Evolutionary conservation across 1,140 invertebrate genomes (phyloP).

Genomic region (Scaptomyza pallida): DNA sequence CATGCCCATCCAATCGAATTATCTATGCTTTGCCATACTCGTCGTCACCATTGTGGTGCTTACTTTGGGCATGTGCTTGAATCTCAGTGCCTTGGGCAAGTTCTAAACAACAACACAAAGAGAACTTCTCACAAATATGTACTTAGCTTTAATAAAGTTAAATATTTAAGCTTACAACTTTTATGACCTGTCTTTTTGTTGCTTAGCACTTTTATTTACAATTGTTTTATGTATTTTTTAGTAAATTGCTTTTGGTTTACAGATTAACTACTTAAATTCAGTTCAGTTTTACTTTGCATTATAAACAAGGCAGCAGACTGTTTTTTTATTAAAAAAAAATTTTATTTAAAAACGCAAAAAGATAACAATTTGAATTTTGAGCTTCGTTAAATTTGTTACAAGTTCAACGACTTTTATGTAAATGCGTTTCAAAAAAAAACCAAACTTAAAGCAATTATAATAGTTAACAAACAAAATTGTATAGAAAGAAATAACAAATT

Average conservation of each 20-base stretch:
- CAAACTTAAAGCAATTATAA: too few relatives aligned
- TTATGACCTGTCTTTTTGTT: conserved; percentile 36
- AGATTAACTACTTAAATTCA: conserved; percentile 73
- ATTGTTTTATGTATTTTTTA: conserved; percentile 16
- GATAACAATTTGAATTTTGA: too few relatives aligned
- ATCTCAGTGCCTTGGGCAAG: conserved; percentile 67
- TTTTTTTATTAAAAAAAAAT: neutral
- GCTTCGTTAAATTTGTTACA: neutral
- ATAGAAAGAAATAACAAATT: too few relatives aligned
- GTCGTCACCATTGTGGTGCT: conserved; percentile 86
- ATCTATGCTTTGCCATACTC: conserved; percentile 87
- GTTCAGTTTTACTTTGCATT: conserved; percentile 55
- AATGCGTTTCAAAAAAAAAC: too few relatives aligned
- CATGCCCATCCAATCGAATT: conserved; percentile 88
- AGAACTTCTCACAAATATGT: conserved; percentile 8
- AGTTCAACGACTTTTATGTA: too few relatives aligned
- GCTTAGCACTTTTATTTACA: conserved; percentile 71
- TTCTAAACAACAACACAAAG: conserved; percentile 39
- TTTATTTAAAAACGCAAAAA: neutral
- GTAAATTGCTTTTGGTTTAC: conserved; percentile 51
- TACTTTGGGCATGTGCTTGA: conserved; percentile 88
- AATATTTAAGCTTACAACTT: conserved; percentile 57
- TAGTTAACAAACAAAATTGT: too few relatives aligned
- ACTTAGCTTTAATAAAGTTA: conserved; percentile 42
- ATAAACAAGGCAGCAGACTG: conserved; percentile 9